Conservation (phyloP, 2,113 vertebrate species). For the Herpetotheres cachinnans region DNA sequence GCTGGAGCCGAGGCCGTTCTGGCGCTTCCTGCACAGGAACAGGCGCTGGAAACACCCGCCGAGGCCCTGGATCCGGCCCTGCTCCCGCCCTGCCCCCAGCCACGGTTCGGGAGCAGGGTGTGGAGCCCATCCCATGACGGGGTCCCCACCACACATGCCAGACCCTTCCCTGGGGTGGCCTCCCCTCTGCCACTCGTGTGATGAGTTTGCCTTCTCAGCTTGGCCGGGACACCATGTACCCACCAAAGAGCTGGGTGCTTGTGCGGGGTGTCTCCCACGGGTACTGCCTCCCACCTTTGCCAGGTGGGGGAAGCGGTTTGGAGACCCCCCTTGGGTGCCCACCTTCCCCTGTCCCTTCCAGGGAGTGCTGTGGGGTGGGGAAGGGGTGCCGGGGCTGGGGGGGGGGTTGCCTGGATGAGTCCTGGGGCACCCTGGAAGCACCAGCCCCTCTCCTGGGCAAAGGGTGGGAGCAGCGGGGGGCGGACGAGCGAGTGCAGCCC, state of each 20-base stretch:
- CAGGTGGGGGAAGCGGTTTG: fast-evolving
- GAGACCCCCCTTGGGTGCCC: not conserved
- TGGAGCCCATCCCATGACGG: fast-evolving
- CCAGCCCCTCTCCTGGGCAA: not conserved
- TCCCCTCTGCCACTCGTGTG: not conserved
- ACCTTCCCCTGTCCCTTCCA: no score
- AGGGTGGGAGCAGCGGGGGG: fast-evolving
- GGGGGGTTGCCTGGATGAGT: not conserved
- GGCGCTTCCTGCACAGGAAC: slow-evolving; percentile 48
- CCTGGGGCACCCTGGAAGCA: not conserved
- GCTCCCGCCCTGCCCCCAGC: not conserved
- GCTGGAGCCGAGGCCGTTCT: not conserved
- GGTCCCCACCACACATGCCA: fast-evolving
- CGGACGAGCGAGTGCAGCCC: fast-evolving
- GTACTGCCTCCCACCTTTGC: not conserved
- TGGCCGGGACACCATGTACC: not conserved
- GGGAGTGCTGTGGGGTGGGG: not conserved
- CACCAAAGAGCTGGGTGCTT: not conserved
- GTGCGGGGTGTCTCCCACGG: not conserved
- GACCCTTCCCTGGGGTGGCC: fast-evolving
- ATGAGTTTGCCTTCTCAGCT: not conserved
- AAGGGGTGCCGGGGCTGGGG: not conserved
- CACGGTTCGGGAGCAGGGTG: fast-evolving
- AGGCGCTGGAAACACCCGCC: slow-evolving; percentile 22
- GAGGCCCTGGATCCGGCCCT: not conserved